Base-by-base conservation (phyloP, 2,113 vertebrate genomes). In the Loxodonta africana region DNA sequence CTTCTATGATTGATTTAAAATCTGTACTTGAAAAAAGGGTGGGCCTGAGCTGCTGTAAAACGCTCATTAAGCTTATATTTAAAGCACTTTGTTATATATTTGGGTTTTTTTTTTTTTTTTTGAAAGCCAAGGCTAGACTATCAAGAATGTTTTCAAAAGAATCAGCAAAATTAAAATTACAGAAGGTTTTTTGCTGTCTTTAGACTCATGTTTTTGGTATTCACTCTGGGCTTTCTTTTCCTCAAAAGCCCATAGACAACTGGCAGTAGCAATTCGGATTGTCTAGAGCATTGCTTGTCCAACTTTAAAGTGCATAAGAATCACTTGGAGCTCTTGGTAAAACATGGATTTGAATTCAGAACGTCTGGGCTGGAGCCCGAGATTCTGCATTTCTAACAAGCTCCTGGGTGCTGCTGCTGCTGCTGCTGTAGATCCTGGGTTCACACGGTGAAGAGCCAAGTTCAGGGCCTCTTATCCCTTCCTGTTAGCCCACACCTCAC, bases 1-100 rank as follows among this genome's bases (percentile, higher is more conserved):
- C 8, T 76, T 20, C 57, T 84, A 67, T n/a, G 46, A 87, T 80
- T 96, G 91, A 92, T 95, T 92, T 90, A 86, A 94, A 86, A 92
- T 90, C 60, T 92, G 60, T 76, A 73, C 73, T 96, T 88, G 82
- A 88, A 93, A 88, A 74, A 93, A 30, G 15, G 21, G 11, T 62
- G 44, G 26, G 26, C 60, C 69, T 83, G 37, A 88, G 41, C 74
- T 91, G 44, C 57, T 88, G 20, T 86, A 69, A 87, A 60, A 90
- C 69, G 76, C 60, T 65, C 67, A 89, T 23, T 48, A 91, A 60
- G 2, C 46, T 91, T 94, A 46, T 96, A 63, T 81, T 83, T 96
- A 93, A 96, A 96, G 44, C 65, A 63, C 51, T 90, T 33, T 28
- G 62, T 88, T 81, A 82, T 63, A 87, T 11, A 84, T 77, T 82